Base-by-base conservation (phyloP, 1,140 invertebrate genomes). In the Lucilia cuprina region DNA sequence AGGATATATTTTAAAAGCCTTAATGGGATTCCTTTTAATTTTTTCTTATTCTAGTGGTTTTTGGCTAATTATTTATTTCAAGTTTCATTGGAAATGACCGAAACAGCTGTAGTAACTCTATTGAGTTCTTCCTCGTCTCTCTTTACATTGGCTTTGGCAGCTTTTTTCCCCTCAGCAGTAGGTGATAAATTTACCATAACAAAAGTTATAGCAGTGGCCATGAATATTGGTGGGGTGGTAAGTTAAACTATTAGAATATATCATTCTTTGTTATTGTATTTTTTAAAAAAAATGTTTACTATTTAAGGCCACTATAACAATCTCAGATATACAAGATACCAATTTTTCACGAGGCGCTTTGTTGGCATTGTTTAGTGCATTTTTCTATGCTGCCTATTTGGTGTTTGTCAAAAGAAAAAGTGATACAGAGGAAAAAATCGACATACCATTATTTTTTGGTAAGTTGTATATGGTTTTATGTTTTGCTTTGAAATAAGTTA, bases 371-470 rank as follows among this genome's bases (percentile, higher is more conserved):
- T 92, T 95, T 86, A 96, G 96, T 91, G 95, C 97, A 83, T 94
- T 97, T 88, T 95, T 96, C 86, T 97, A 97, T 92, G 95, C 96
- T 34, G 92, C 94, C 13, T 98, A 97, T 91, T 92, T 97, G 85
- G 96, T 98, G 78, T 95, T 97, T 87, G 92, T 98, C 2, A 93
- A 94, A 87, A 93, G 95, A 87, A 96, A 96, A 92, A 95, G 97
- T 14, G 95, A 96, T 87, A 94, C 96, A 87, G 96, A 98, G 92
- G 96, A 97, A 87, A 96, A 96, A 91, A 94, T 98, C 89, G 96
- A 97, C 91, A 96, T 98, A 90, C 95, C 96, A 49, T 94, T 98
- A 93, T 98, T 98, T 92, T 97, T 98, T 92, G 97, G 96, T 96
- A 91, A 92, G 92, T 87, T n/a, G n/a, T n/a, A n/a, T n/a, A n/a